phyloP scores from a whole-genome alignment of 2,113 vertebrate species.

The Sebastes fasciatus region DNA sequence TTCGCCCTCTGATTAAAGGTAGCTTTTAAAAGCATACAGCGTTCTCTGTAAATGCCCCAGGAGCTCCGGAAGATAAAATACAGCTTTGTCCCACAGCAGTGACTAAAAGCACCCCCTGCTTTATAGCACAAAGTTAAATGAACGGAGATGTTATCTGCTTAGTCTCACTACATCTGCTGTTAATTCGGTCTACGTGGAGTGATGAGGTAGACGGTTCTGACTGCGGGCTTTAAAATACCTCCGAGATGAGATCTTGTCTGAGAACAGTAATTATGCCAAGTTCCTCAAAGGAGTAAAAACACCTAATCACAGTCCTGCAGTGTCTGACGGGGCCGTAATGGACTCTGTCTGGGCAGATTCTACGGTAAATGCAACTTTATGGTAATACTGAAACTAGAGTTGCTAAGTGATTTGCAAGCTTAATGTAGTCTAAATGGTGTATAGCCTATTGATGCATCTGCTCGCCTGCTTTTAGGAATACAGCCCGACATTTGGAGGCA shows the following conservation, averaged over 20 bases:
- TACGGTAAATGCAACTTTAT: background rate
- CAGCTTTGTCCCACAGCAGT: conserved; percentile 9
- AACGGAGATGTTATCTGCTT: conserved; percentile 43
- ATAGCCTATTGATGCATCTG: background rate
- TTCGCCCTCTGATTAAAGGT: conserved; percentile 41
- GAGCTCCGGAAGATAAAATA: conserved; percentile 17
- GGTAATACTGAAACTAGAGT: conserved; percentile 7
- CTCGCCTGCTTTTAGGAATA: background rate
- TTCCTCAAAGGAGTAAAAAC: conserved; percentile 30
- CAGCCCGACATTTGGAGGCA: background rate
- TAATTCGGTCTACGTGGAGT: conserved; percentile 27
- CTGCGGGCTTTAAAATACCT: conserved; percentile 50
- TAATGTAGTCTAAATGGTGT: background rate
- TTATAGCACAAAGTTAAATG: conserved; percentile 41
- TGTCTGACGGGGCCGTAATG: background rate
- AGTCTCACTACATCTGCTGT: conserved; percentile 47
- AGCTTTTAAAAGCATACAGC: conserved; percentile 18
- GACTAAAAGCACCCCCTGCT: conserved; percentile 22
- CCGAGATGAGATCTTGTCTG: conserved; percentile 49
- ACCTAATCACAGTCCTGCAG: background rate
- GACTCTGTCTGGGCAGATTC: conserved; percentile 1
- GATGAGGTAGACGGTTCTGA: conserved; percentile 35
- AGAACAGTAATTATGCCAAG: conserved; percentile 46
- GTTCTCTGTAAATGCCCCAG: background rate
- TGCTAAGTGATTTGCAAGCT: conserved; percentile 12